Evolutionary conservation across 2,113 vertebrate genomes (phyloP), one percentile per base, ranked within the genome.

Genomic region (Centropristis striata): DNA sequence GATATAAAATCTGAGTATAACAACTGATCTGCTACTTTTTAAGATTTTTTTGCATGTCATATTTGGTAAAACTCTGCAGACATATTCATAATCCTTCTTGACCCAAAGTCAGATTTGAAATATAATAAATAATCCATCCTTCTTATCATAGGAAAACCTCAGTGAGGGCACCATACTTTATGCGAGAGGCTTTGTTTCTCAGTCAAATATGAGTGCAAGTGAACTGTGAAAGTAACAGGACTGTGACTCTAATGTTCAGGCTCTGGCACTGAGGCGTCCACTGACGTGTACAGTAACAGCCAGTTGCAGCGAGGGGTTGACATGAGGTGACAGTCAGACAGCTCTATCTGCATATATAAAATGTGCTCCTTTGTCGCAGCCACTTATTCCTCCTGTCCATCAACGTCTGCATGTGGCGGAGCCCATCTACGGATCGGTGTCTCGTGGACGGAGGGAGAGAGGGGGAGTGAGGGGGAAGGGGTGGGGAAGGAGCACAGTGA

Each of bases 321-420:
- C 85, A 70, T 71, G 87, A 89, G 85, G 87, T 75, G 73, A 68
- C 70, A 80, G 90, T 82, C 75, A 46, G 39, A 63, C 53, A 41
- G 75, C 73, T 67, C 63, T 23, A 71, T 80, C 87, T 78, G 81
- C 84, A 86, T 80, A 81, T 80, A 75, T 47, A 81, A 87, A 84
- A 86, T 88, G 89, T 68, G 80, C 81, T 89, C 57, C 84, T 83
- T 75, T 80, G 87, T 90, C 80, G 61, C 80, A 81, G 76, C 80
- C 79, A 78, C 85, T 88, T 81, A 88, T 47, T 84, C 65, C 44
- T 37, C 47, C 79, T 77, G 84, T 90, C 90, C 75, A 75, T 91
- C 91, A 88, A 49, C 0, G 66, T 80, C 77, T 53, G 53, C 23
- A 3, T 83, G 54, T 66, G 84, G 86, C 18, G 21, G 76, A 41